Evolutionary conservation across 2,888 invertebrate species (phyloP), one percentile per base, ranked within the genome.

Genomic region (Heliconius cydno): DNA sequence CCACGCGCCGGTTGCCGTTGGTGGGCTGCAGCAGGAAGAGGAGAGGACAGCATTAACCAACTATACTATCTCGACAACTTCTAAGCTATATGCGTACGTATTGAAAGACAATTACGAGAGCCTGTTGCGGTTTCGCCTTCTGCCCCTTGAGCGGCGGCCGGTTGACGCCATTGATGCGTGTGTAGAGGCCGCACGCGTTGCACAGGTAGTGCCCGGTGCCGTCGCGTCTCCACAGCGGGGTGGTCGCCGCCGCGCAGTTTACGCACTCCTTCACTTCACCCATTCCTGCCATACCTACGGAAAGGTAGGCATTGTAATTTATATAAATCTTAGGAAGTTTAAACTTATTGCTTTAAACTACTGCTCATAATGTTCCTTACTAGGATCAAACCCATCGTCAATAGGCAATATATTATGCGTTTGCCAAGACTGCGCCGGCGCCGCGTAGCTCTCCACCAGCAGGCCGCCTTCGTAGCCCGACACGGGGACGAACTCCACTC

Each of bases 191-290:
- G 95, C 99, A 99, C 85, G 99, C 99, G 96, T 99, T 99, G 97
- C 99, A 99, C 88, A 99, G 97, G 96, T 99, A 99, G 96, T 99
- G 99, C 84, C 99, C 99, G 88, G 98, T 99, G 92, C 98, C 98
- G 96, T 99, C 99, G 92, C 99, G 97, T 86, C 99, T 97, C 99
- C 99, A 99, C 84, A 99, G 96, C 67, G 99, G 99, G 79, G 99
- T 99, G 75, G 97, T 97, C 67, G 96, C 96, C 2, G 99, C 99
- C 82, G 96, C 96, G 92, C 99, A 99, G 95, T 99, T 99, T 85
- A 98, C 98, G 94, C 99, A 99, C 92, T 97, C 97, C 92, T 97
- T 97, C 85, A 96, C 95, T 86, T 97, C 97, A 81, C 95, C 97
- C 89, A 95, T 93, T 84, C 91, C 93, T 79, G 92, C 91, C 92